phyloP scores from a whole-genome alignment of 2,113 vertebrate genomes.

The Nasalis larvatus region DNA sequence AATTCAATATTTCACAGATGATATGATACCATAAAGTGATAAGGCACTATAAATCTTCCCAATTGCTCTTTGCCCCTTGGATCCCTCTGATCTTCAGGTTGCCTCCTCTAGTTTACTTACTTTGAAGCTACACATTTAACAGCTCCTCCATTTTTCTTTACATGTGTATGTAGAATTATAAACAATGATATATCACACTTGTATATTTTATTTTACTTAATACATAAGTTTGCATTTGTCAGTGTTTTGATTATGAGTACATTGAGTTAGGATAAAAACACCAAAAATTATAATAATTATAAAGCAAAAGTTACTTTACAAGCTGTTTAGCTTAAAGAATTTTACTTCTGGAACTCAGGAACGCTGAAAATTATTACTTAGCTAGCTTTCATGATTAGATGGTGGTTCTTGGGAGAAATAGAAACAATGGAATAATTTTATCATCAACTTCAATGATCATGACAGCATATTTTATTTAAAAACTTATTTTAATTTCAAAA shows the following conservation, averaged over 20 bases:
- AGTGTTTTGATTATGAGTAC: neutral
- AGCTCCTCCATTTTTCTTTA: neutral
- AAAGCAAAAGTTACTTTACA: no score
- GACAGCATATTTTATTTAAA: neutral
- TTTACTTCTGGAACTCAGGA: neutral
- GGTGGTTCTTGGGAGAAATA: neutral
- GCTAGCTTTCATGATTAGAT: neutral
- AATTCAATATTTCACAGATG: neutral
- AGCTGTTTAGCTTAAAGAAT: no score
- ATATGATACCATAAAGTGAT: neutral
- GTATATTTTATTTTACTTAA: neutral
- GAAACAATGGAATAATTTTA: neutral
- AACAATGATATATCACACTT: neutral
- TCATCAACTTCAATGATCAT: neutral
- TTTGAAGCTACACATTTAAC: neutral
- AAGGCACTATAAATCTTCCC: neutral
- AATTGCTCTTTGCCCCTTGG: neutral
- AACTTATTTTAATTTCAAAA: neutral
- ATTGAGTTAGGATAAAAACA: neutral
- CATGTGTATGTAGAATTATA: neutral
- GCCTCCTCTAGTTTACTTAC: neutral
- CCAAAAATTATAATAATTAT: neutral
- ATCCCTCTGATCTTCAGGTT: neutral
- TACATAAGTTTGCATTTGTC: neutral
- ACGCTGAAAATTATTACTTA: neutral